Percentiles rank a stretch among this genome's conserved stretches.
Evolutionary conservation across 1,140 invertebrate genomes (phyloP).

Genomic region (Bombyx mandarina): DNA sequence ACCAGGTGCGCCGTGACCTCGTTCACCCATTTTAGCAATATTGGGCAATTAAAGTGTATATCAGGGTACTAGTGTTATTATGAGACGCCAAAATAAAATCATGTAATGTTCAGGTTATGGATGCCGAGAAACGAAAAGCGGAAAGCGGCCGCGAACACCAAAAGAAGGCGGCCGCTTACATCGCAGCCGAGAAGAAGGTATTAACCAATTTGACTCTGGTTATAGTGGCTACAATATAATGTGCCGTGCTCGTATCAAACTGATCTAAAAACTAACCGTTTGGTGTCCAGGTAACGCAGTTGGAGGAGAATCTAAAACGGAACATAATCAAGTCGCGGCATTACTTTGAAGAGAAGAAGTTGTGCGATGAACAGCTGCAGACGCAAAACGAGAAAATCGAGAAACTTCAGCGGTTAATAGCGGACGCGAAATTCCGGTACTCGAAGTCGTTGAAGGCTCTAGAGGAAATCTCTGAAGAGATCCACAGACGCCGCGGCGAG

Average conservation of each 20-base stretch:
- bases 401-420: slow-evolving; percentile 83
- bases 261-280: not conserved
- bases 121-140: slow-evolving; percentile 90
- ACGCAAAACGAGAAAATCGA: slow-evolving; percentile 90
- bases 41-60: no score
- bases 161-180: slow-evolving; percentile 81
- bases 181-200: slow-evolving; percentile 83
- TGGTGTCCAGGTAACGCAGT: slow-evolving; percentile 73
- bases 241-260: no score
- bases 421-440: slow-evolving; percentile 86
- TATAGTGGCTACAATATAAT: no score
- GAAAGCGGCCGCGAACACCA: slow-evolving; percentile 90
- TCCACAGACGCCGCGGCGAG: slow-evolving; percentile 77
- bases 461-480: slow-evolving; percentile 94
- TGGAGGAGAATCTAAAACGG: slow-evolving; percentile 83
- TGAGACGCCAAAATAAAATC: no score
- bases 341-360: slow-evolving; percentile 94
- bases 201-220: not conserved
- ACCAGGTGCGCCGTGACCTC: no score
- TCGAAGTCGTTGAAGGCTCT: slow-evolving; percentile 87
- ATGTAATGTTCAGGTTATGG: slow-evolving; percentile 81
- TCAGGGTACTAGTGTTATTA: no score
- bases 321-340: slow-evolving; percentile 89
- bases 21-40: no score
- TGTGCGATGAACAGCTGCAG: slow-evolving; percentile 91